A percentile compares a stretch with the other conserved stretches of the same genome.
Evolutionary conservation across 2,797 vertebrate species (phyloP).

Genomic region (Phrynocephalus vlangalii): DNA sequence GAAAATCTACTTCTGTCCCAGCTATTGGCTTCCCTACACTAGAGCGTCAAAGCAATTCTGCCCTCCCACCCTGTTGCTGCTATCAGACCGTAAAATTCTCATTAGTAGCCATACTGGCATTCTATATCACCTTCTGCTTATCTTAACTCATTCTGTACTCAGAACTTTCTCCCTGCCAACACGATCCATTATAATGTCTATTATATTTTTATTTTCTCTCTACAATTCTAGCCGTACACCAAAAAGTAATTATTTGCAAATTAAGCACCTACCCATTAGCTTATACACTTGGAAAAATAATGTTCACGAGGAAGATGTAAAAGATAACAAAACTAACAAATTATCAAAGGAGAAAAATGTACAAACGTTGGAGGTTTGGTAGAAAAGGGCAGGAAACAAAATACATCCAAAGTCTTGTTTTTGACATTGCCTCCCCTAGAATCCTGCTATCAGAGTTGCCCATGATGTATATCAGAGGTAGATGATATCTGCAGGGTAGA

Average conservation of each 20-base stretch:
- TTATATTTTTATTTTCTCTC: background rate
- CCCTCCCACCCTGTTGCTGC: background rate
- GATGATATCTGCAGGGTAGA: too few species aligned
- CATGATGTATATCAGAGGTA: background rate
- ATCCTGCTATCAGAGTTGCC: background rate
- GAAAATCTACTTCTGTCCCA: too few species aligned
- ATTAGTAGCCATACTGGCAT: too few species aligned
- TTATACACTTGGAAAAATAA: background rate
- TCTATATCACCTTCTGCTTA: background rate
- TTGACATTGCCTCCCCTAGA: accelerated
- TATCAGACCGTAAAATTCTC: background rate
- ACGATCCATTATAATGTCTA: background rate
- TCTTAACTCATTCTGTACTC: background rate
- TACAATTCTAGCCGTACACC: background rate
- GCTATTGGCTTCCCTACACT: too few species aligned
- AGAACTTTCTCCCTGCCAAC: background rate
- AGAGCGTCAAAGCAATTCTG: background rate
- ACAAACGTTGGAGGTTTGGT: background rate
- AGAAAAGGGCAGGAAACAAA: background rate
- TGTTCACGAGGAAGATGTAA: background rate
- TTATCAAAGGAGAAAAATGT: background rate
- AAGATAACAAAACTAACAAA: background rate
- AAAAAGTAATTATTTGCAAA: background rate
- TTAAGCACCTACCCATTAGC: background rate
- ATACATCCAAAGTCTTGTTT: too few species aligned